Evolutionary conservation across 2,113 vertebrate genomes (phyloP), one percentile per base, ranked within the genome.

Genomic region (Prietella phreatophila): DNA sequence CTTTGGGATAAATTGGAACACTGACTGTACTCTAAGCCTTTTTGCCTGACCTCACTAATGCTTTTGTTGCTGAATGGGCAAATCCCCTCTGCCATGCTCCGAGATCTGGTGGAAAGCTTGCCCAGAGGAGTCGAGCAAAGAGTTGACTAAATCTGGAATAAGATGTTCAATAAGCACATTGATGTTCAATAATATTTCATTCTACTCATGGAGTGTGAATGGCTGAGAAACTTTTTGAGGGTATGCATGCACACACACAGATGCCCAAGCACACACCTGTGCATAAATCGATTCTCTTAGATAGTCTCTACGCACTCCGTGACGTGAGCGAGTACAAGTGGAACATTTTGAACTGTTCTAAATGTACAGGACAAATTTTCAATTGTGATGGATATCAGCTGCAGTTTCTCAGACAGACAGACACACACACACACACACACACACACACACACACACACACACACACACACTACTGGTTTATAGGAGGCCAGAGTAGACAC

Each of bases 261-360:
- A 39, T 22, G 25, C 36, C 7, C 81, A 83, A 39, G 36, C 56
- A 82, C 79, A 58, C 80, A 81, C 79, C 27, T n/a, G 81, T 63
- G 36, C 39, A 84, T 84, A 84, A 84, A n/a, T 61, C 13, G 61
- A 50, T 67, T 67, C 60, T 67, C 42, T 67, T 67, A 83, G 82
- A 42, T 30, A 5, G 53, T 65, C 22, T 15, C 20, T 25, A 63
- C 11, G 19, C n/a, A 7, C 60, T 83, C 60, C 6, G 20, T 67
- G 61, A 83, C 39, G 39, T 83, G 10, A 67, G 39, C 25, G 5
- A 67, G 25, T 30, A 65, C 14, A 9, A 84, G 42, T 67, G 61
- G 82, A 84, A 84, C 82, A 67, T 84, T 84, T 84, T n/a, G 61
- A 67, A 53, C 82, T 84, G 14, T 53, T 67, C 60, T 84, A 50